These are phyloP conservation scores for Lagopus leucura DNA, from an alignment of 2,113 vertebrate species.

Conservation along the genomic window DNA sequence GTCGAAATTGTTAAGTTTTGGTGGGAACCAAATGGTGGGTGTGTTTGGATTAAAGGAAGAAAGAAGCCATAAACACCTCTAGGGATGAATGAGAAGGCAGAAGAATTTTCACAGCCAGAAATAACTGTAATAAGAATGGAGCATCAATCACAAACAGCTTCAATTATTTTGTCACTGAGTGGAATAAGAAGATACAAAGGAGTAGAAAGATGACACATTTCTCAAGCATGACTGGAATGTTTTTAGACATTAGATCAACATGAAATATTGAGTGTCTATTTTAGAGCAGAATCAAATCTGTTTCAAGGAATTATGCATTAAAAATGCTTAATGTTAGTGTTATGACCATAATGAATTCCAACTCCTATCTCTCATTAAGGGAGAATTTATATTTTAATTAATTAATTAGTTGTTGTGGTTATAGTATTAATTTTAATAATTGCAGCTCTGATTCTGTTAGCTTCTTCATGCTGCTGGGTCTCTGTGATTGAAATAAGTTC, in stretches of 20 bases:
- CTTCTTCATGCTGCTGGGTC: neutral
- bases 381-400: constrained; percentile 19
- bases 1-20: constrained; percentile 14
- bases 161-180: constrained; percentile 53
- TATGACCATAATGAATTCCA: constrained; percentile 46
- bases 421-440: constrained; percentile 17
- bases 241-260: constrained; percentile 50
- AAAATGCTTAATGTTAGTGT: constrained; percentile 27
- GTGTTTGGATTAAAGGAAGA: constrained; percentile 16
- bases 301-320: neutral
- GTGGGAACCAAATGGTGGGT: constrained; percentile 11
- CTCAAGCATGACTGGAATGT: neutral
- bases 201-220: constrained; percentile 50
- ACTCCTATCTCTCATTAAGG: constrained; percentile 27
- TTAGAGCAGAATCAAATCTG: constrained; percentile 35
- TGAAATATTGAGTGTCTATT: constrained; percentile 57
- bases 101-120: constrained; percentile 41
- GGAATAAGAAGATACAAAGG: constrained; percentile 40
- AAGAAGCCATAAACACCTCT: constrained; percentile 11
- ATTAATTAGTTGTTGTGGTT: constrained; percentile 49
- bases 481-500: neutral
- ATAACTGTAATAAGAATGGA: constrained; percentile 37
- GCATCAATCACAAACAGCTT: constrained; percentile 36
- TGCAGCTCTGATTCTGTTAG: neutral
- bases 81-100: constrained; percentile 1